Evolutionary conservation across 2,888 invertebrate species (phyloP).

Genomic region (Xylocampa areola): DNA sequence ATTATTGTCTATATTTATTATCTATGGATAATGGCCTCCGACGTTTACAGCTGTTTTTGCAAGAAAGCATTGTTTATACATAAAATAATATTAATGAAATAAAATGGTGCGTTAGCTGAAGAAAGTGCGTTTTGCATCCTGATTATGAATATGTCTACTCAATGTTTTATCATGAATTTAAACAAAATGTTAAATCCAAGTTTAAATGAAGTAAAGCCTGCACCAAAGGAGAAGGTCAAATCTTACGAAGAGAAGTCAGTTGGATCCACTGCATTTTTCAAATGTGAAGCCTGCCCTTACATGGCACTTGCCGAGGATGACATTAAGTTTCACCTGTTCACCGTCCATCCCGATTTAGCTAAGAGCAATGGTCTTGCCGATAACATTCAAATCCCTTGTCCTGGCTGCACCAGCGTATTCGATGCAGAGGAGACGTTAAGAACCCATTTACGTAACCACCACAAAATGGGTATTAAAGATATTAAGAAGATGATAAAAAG

Average conservation of each 20-base stretch:
- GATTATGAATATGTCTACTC: constrained; percentile 65
- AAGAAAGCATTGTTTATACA: constrained; percentile 7
- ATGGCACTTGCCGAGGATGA: constrained; percentile 88
- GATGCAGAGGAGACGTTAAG: constrained; percentile 91
- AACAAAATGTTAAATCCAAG: constrained; percentile 63
- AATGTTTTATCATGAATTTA: constrained; percentile 71
- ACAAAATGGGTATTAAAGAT: constrained; percentile 91
- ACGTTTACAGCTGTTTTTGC: constrained; percentile 55
- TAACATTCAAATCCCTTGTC: constrained; percentile 90
- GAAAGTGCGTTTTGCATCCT: constrained; percentile 12
- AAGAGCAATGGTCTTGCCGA: constrained; percentile 88
- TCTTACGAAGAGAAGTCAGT: constrained; percentile 86
- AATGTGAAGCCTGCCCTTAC: constrained; percentile 89
- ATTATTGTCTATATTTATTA: too few species aligned
- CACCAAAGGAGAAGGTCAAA: constrained; percentile 81
- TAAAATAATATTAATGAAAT: background rate
- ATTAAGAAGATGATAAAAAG: constrained; percentile 90
- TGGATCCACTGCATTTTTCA: constrained; percentile 86
- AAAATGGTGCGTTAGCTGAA: constrained; percentile 12
- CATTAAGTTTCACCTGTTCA: constrained; percentile 87
- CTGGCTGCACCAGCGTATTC: constrained; percentile 92
- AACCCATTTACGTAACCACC: constrained; percentile 92
- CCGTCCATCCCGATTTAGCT: constrained; percentile 83
- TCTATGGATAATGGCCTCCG: constrained; percentile 23
- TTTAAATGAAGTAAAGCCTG: constrained; percentile 54